Evolutionary conservation across 1,140 invertebrate genomes (phyloP).

Genomic region (Rhynchophorus ferrugineus): DNA sequence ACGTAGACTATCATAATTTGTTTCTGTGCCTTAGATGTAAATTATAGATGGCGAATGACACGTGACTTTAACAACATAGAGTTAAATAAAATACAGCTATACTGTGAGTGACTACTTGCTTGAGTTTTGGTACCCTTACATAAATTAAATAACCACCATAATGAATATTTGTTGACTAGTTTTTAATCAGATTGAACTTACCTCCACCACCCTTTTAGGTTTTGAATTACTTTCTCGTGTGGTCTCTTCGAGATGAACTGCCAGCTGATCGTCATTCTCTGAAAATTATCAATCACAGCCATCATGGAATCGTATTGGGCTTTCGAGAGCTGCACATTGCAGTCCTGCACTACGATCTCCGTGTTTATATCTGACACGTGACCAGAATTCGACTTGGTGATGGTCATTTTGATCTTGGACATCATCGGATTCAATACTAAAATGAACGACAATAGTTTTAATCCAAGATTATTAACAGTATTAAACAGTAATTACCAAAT

Average conservation of each 20-base stretch:
- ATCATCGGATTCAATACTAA: slow-evolving; percentile 44
- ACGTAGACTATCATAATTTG: too few species aligned
- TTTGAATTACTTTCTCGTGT: slow-evolving; percentile 42
- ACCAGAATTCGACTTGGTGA: slow-evolving; percentile 63
- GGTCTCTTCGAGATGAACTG: slow-evolving; percentile 43
- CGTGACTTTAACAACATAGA: too few species aligned
- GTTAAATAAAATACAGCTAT: too few species aligned
- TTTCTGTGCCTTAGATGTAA: too few species aligned
- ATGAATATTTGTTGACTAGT: too few species aligned
- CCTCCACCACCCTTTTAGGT: slow-evolving; percentile 63
- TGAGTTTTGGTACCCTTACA: too few species aligned
- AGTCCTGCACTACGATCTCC: slow-evolving; percentile 71
- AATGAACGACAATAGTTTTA: slow-evolving; percentile 26
- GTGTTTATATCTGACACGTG: slow-evolving; percentile 64
- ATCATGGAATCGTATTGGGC: slow-evolving; percentile 66
- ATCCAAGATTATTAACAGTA: not conserved
- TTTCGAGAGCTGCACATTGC: slow-evolving; percentile 63
- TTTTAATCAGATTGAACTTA: not conserved
- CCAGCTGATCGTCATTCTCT: slow-evolving; percentile 62
- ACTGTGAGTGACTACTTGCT: too few species aligned
- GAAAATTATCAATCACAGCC: slow-evolving; percentile 57
- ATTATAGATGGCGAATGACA: too few species aligned
- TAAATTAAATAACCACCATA: too few species aligned
- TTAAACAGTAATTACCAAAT: slow-evolving; percentile 25
- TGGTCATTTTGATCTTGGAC: slow-evolving; percentile 72